Conservation (phyloP, 2,113 vertebrate species). For the Cololabis saira region DNA sequence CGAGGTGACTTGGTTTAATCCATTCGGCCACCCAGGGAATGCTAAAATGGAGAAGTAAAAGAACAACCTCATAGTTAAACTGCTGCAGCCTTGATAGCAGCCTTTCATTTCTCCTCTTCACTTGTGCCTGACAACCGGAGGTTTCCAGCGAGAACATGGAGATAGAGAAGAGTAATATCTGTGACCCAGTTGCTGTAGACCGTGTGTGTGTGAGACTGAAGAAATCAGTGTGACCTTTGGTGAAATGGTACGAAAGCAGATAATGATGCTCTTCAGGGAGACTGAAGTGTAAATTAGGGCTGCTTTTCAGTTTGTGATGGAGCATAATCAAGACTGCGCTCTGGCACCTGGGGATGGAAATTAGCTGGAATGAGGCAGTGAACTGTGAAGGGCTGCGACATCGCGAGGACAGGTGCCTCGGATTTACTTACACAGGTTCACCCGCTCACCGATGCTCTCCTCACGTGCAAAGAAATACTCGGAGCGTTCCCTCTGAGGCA, state of each 20-base stretch:
- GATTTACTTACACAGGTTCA: slow-evolving; percentile 2
- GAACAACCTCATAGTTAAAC: no score
- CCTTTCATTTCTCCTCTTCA: slow-evolving; percentile 55
- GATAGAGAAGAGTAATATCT: slow-evolving; percentile 52
- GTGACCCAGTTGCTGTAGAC: slow-evolving; percentile 45
- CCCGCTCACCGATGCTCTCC: no score
- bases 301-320: slow-evolving; percentile 69
- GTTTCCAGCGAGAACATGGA: slow-evolving; percentile 15
- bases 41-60: no score
- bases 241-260: slow-evolving; percentile 54
- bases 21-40: no score
- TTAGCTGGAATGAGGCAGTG: slow-evolving; percentile 61
- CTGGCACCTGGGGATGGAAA: slow-evolving; percentile 61
- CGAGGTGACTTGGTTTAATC: no score
- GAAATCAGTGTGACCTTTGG: slow-evolving; percentile 75
- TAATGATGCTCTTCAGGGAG: slow-evolving; percentile 71
- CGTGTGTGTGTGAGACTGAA: slow-evolving; percentile 31
- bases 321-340: slow-evolving; percentile 69
- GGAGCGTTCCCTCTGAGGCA: no score
- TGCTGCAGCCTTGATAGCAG: background rate
- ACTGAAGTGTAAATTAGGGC: slow-evolving; percentile 63
- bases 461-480: no score
- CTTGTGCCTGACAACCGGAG: slow-evolving; percentile 36
- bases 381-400: slow-evolving; percentile 73
- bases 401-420: slow-evolving; percentile 49